Conservation (phyloP, 2,113 vertebrate genomes). For the Edolisoma coerulescens region DNA sequence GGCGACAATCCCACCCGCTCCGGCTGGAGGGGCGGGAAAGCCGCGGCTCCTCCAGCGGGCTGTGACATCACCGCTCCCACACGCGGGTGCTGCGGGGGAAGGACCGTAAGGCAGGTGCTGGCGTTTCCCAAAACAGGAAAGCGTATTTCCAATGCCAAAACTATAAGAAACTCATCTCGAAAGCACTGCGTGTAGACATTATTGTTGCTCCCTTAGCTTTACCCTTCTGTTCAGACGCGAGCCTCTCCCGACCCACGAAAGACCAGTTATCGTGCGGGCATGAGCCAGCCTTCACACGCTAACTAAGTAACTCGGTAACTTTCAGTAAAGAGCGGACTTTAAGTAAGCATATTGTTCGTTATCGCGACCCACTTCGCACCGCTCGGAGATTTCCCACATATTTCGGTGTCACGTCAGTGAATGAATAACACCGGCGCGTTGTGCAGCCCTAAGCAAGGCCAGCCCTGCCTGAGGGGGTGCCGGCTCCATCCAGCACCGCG, state of each 20-base stretch:
- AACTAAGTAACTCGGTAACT: neutral
- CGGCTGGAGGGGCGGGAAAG: neutral
- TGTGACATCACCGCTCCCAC: neutral
- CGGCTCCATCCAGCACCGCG: neutral
- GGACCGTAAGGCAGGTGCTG: neutral
- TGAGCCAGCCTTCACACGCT: neutral
- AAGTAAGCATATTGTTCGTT: neutral
- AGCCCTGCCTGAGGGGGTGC: too few species aligned
- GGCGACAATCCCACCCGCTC: neutral
- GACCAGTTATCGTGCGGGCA: fast-evolving
- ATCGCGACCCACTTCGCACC: neutral
- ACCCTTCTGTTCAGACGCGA: neutral
- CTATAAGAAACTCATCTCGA: neutral
- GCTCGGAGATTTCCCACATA: neutral
- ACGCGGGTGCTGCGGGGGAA: neutral
- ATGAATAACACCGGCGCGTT: fast-evolving
- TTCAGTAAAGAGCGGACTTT: neutral
- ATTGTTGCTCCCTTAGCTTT: neutral
- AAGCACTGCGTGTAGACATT: neutral
- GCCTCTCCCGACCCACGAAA: neutral
- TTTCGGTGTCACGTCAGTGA: neutral
- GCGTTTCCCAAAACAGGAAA: neutral
- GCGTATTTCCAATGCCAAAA: neutral
- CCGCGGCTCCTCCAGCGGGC: neutral
- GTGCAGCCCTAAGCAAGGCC: neutral